These are phyloP conservation scores for Drosophila mimetica DNA, from an alignment of 2,888 invertebrate species.

Conservation along the genomic window DNA sequence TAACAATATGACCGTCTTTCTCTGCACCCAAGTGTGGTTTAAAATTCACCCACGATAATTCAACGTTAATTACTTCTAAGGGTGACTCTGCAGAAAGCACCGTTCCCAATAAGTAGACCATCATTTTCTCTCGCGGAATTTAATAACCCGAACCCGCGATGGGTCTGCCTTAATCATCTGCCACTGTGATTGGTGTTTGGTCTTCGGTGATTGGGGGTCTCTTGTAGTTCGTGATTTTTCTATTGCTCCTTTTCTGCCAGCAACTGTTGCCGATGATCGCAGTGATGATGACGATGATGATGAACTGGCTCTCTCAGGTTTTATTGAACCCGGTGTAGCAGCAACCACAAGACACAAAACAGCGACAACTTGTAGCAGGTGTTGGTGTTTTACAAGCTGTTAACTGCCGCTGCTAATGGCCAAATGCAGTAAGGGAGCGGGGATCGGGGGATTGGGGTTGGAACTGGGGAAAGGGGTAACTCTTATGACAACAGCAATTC, in stretches of 20 bases:
- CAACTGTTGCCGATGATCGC: conserved; percentile 22
- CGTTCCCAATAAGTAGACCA: conserved; percentile 7
- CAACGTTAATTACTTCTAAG: not conserved
- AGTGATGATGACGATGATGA: conserved; percentile 26
- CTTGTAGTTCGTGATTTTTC: conserved; percentile 60
- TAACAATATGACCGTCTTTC: conserved; percentile 10
- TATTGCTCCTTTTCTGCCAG: conserved; percentile 70
- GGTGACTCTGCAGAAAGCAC: conserved; percentile 5
- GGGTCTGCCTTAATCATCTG: conserved; percentile 25
- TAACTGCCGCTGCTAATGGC: conserved; percentile 72
- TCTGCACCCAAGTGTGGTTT: not conserved
- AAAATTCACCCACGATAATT: conserved; percentile 8
- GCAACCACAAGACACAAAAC: conserved; percentile 20
- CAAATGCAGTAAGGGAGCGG: conserved; percentile 25
- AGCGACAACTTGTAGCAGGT: conserved; percentile 66
- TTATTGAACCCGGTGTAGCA: conserved; percentile 65
- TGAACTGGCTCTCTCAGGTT: conserved; percentile 55
- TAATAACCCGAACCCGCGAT: not conserved
- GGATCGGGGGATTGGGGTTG: not conserved
- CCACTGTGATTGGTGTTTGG: conserved; percentile 43
- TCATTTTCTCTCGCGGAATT: conserved; percentile 9
- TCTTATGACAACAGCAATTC: conserved; percentile 42
- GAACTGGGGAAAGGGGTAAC: not conserved
- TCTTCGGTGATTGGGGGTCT: conserved; percentile 38
- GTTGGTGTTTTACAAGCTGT: conserved; percentile 78